phyloP scores from a whole-genome alignment of 23 tunicate species.

The Phallusia fumigata region DNA sequence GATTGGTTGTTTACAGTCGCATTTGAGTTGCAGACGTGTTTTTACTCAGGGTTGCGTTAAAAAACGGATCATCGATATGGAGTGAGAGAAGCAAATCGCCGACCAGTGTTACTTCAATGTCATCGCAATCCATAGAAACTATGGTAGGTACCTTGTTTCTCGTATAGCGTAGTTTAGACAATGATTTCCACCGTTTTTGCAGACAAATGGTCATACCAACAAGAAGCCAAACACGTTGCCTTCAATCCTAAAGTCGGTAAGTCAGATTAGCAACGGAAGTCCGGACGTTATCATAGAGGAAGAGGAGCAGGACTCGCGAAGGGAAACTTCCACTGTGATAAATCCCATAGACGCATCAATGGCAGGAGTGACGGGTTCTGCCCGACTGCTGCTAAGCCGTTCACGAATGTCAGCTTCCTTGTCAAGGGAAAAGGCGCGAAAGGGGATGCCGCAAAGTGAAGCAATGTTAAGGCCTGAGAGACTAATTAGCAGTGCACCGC shows the following conservation, averaged over 20 bases:
- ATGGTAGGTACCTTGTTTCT: background rate
- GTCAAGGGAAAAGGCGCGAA: background rate
- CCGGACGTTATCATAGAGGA: background rate
- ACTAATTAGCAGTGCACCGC: conserved; percentile 27
- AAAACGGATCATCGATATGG: background rate
- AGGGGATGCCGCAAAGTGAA: background rate
- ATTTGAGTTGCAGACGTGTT: too few species aligned
- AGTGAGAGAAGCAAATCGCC: background rate
- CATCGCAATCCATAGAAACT: background rate
- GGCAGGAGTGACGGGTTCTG: conserved; percentile 18
- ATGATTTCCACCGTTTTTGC: background rate
- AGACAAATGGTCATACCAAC: background rate
- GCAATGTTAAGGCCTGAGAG: background rate
- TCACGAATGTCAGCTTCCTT: conserved; percentile 19
- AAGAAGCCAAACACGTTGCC: background rate
- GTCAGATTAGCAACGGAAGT: background rate
- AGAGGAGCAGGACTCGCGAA: background rate
- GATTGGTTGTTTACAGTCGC: too few species aligned
- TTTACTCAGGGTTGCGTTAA: background rate
- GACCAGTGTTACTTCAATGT: background rate
- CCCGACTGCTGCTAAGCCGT: background rate
- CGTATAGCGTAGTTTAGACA: background rate
- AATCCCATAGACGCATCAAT: conserved; percentile 30
- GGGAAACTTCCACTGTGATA: background rate
- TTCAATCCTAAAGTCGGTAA: background rate